These are phyloP conservation scores for Apodemia zela DNA, from an alignment of 2,888 invertebrate genomes.

Conservation along the genomic window DNA sequence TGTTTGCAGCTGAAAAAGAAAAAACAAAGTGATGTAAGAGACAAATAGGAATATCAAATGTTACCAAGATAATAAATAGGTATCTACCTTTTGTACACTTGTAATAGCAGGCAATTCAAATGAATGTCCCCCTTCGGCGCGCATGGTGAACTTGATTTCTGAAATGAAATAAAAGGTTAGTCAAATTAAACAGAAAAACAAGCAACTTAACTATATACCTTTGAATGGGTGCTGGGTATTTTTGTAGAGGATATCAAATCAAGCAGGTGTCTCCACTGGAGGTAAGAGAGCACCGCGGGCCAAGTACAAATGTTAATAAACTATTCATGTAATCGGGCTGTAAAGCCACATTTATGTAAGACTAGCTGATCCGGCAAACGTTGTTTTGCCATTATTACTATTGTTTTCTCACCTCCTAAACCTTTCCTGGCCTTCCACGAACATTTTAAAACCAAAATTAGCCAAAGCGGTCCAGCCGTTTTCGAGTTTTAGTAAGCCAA, in stretches of 20 bases:
- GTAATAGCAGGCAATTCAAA: slow-evolving; percentile 8
- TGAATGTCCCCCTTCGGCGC: background rate
- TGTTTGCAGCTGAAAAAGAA: background rate
- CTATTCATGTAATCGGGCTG: too few species aligned
- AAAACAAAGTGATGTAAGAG: background rate
- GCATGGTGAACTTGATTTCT: slow-evolving; percentile 10
- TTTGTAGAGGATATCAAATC: background rate
- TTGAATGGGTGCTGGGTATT: background rate
- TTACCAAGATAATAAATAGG: background rate
- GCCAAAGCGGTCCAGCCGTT: too few species aligned
- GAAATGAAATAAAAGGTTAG: background rate
- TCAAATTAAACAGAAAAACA: background rate
- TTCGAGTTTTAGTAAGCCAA: too few species aligned
- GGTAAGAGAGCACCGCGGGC: background rate
- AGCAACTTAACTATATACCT: background rate
- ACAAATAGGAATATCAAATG: background rate
- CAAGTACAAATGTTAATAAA: too few species aligned
- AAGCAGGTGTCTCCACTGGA: background rate
- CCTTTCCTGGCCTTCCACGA: too few species aligned
- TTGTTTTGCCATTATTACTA: too few species aligned
- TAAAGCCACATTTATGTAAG: too few species aligned
- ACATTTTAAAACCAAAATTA: too few species aligned
- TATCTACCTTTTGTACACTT: slow-evolving; percentile 9
- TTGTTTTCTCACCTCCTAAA: too few species aligned
- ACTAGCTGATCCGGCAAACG: too few species aligned